Conservation (phyloP, 2,888 invertebrate species). For the Perithous albicinctus region DNA sequence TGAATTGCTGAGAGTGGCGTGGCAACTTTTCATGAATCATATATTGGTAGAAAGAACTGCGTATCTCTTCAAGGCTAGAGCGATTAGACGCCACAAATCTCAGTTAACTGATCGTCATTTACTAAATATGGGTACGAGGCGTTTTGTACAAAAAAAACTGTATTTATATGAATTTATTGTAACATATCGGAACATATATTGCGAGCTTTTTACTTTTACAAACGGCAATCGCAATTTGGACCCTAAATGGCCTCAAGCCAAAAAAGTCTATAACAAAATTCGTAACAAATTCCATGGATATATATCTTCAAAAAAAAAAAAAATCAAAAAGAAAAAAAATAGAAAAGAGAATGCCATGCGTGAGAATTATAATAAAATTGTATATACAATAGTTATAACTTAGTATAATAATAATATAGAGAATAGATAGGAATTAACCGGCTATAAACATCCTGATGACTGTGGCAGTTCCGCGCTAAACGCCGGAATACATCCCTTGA, state of each 20-base stretch:
- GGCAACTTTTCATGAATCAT: neutral
- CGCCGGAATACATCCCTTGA: neutral
- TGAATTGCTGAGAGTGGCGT: too few species aligned
- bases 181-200: constrained; percentile 6
- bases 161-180: constrained; percentile 23
- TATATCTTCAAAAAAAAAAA: neutral
- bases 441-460: neutral
- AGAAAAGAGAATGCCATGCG: neutral
- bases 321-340: neutral
- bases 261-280: constrained; percentile 1
- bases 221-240: constrained; percentile 10
- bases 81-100: neutral
- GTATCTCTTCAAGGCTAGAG: neutral
- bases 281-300: neutral
- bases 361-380: constrained; percentile 3
- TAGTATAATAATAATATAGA: constrained; percentile 1
- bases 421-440: neutral
- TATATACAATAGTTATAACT: constrained; percentile 24
- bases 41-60: too few species aligned
- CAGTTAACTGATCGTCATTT: neutral
- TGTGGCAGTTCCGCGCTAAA: constrained; percentile 7
- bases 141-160: neutral
- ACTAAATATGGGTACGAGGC: neutral
- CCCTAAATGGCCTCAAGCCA: constrained; percentile 3
- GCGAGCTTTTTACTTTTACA: neutral